Evolutionary conservation across 2,113 vertebrate species (phyloP).

Genomic region (Clarias magur): DNA sequence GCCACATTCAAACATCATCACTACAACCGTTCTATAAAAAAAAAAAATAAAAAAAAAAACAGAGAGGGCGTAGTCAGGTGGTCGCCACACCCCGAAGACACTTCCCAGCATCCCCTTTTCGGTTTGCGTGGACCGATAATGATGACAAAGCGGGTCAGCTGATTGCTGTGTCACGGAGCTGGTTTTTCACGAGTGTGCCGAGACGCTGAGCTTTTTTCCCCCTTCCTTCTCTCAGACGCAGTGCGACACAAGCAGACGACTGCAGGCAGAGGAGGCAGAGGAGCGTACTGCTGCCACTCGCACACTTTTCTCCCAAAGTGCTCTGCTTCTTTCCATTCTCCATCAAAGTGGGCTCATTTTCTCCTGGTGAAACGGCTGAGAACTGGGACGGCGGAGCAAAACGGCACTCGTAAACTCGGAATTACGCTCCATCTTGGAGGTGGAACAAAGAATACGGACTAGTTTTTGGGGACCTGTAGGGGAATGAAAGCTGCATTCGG

Average conservation of each 20-base stretch:
- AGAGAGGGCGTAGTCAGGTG: constrained; percentile 67
- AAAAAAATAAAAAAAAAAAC: constrained; percentile 14
- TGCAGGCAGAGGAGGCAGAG: constrained; percentile 62
- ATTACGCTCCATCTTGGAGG: constrained; percentile 33
- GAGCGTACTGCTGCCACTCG: constrained; percentile 60
- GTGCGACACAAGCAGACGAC: constrained; percentile 61
- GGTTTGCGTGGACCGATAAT: constrained; percentile 66
- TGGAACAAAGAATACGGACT: constrained; percentile 13
- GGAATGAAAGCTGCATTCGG: neutral
- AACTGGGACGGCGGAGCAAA: constrained; percentile 1
- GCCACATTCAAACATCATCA: constrained; percentile 4
- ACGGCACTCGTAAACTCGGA: constrained; percentile 40
- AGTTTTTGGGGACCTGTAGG: neutral
- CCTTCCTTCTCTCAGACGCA: constrained; percentile 61
- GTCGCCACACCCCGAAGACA: constrained; percentile 68
- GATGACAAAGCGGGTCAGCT: constrained; percentile 83
- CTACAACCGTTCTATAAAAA: neutral
- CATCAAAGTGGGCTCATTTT: constrained; percentile 23
- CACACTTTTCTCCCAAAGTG: constrained; percentile 31
- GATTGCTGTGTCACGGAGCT: constrained; percentile 85
- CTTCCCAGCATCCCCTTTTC: constrained; percentile 61
- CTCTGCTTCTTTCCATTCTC: constrained; percentile 4
- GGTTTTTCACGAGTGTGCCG: constrained; percentile 69
- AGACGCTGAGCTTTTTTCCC: constrained; percentile 48
- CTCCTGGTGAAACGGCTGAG: constrained; percentile 4